Percentiles rank a stretch among this genome's conserved stretches.
Evolutionary conservation across 2,888 invertebrate species (phyloP).

Genomic region (Plebejus argus): DNA sequence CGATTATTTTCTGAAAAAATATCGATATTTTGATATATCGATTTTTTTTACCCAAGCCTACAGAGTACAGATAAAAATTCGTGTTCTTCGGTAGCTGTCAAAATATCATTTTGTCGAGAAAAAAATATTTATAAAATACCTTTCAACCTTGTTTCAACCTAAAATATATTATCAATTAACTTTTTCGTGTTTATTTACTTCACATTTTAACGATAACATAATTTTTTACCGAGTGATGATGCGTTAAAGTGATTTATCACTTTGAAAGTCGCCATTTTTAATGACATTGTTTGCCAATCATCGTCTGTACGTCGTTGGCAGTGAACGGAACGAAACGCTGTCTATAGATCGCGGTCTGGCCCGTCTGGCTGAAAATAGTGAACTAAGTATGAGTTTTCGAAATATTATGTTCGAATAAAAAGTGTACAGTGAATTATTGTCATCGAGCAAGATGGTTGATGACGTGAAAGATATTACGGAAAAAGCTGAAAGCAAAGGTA

Average conservation of each 20-base stretch:
- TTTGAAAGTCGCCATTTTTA: slow-evolving; percentile 54
- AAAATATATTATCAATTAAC: background rate
- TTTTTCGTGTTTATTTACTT: background rate
- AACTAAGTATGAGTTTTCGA: slow-evolving; percentile 80
- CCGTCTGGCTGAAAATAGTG: slow-evolving; percentile 77
- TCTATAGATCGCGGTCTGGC: slow-evolving; percentile 77
- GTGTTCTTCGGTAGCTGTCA: background rate
- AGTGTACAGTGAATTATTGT: slow-evolving; percentile 78
- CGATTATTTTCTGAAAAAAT: too few relatives aligned
- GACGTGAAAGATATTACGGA: slow-evolving; percentile 78
- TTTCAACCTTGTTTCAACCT: background rate
- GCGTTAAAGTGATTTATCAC: background rate
- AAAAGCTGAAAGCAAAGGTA: slow-evolving; percentile 80
- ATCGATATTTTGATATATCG: too few relatives aligned
- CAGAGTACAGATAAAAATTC: slow-evolving; percentile 16
- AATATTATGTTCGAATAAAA: slow-evolving; percentile 80
- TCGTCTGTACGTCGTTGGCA: slow-evolving; percentile 64
- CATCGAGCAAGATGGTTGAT: slow-evolving; percentile 80
- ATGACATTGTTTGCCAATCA: slow-evolving; percentile 46
- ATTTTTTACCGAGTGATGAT: slow-evolving; percentile 6
- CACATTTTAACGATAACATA: background rate
- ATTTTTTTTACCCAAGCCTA: too few relatives aligned
- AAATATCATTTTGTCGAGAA: background rate
- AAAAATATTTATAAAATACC: background rate
- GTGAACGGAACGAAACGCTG: slow-evolving; percentile 79